These are phyloP conservation scores for Mechanitis mazaeus DNA, from an alignment of 2,888 invertebrate genomes.

Conservation along the genomic window DNA sequence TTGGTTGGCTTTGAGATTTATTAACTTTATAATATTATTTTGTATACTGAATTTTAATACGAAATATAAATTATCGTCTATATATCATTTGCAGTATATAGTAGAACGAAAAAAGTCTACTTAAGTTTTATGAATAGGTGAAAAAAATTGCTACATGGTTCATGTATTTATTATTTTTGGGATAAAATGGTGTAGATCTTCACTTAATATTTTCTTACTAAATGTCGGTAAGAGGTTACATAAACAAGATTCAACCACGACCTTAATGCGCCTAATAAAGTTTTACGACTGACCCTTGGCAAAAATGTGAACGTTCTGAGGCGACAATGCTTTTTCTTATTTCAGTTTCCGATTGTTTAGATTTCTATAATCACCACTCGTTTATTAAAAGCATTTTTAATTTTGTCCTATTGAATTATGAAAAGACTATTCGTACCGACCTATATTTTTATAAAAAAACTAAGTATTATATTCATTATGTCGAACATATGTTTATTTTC, in stretches of 20 bases:
- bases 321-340: conserved; percentile 75
- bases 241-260: conserved; percentile 76
- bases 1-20: no score
- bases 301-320: conserved; percentile 71
- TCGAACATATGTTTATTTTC: no score
- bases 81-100: no score
- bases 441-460: no score
- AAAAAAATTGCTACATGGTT: neutral
- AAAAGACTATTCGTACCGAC: no score
- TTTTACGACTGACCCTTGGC: conserved; percentile 74
- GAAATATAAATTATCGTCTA: no score
- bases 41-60: no score
- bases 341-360: conserved; percentile 68
- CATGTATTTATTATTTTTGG: neutral
- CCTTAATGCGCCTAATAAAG: conserved; percentile 76
- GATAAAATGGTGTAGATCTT: conserved; percentile 68
- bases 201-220: conserved; percentile 73
- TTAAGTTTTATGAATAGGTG: neutral
- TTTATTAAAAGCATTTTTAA: conserved; percentile 6
- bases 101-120: neutral
- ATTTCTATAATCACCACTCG: conserved; percentile 59
- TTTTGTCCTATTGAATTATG: no score
- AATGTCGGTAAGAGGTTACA: conserved; percentile 74
- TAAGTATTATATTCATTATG: no score
- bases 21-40: no score